These are phyloP conservation scores for Molothrus aeneus DNA, from an alignment of 2,797 vertebrate genomes.

Conservation along the genomic window DNA sequence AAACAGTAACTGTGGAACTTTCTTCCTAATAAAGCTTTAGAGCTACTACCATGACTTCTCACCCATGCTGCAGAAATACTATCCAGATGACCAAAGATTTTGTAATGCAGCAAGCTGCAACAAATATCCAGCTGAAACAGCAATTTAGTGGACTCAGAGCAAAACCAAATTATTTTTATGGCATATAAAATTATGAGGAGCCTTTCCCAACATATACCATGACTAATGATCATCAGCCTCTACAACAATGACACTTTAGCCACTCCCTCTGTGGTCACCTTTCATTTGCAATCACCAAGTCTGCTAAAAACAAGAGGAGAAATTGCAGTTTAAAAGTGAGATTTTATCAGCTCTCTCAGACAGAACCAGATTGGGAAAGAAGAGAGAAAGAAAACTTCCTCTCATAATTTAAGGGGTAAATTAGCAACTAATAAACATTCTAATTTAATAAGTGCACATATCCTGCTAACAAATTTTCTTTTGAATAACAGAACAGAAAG, in stretches of 20 bases:
- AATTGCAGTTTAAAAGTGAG: slow-evolving; percentile 19
- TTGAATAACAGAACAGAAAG: not conserved
- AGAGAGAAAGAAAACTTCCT: not conserved
- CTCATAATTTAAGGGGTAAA: not conserved
- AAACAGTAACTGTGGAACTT: slow-evolving; percentile 4
- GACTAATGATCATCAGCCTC: slow-evolving; percentile 44
- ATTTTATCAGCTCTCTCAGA: slow-evolving; percentile 50
- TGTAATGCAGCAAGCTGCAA: slow-evolving; percentile 60
- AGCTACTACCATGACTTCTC: not conserved
- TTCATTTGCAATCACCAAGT: slow-evolving; percentile 22
- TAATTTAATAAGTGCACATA: not conserved
- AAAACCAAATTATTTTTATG: slow-evolving; percentile 29
- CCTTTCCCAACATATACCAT: slow-evolving; percentile 25
- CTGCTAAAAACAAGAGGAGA: slow-evolving; percentile 19
- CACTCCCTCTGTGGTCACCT: slow-evolving; percentile 43
- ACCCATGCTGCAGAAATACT: not conserved
- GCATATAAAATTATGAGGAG: slow-evolving; percentile 13
- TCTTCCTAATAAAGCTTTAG: slow-evolving; percentile 51
- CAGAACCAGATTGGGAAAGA: not conserved
- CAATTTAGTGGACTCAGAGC: not conserved
- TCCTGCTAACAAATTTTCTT: slow-evolving; percentile 3
- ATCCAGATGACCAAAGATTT: slow-evolving; percentile 49
- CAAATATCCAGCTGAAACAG: slow-evolving; percentile 59
- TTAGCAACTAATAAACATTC: slow-evolving; percentile 8
- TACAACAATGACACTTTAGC: not conserved